Evolutionary conservation across 1,140 invertebrate genomes (phyloP).

Genomic region (Drosophila saltans): DNA sequence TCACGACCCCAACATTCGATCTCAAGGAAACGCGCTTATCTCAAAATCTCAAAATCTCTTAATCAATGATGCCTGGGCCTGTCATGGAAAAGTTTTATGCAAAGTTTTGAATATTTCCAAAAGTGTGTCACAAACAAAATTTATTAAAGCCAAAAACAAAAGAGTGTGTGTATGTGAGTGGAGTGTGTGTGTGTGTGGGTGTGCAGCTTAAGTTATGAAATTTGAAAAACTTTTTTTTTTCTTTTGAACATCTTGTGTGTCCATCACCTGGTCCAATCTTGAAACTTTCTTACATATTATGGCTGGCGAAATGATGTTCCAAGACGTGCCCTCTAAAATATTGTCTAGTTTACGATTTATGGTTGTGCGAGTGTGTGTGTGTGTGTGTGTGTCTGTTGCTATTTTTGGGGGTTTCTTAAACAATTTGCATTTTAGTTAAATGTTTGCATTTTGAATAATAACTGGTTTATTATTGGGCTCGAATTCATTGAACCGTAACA

Average conservation of each 20-base stretch:
- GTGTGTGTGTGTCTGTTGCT: constrained; percentile 8
- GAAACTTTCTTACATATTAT: constrained; percentile 23
- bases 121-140: constrained; percentile 52
- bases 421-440: constrained; percentile 54
- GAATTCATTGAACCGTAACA: constrained; percentile 51
- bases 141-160: constrained; percentile 25
- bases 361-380: background rate
- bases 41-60: background rate
- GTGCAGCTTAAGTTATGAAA: constrained; percentile 4
- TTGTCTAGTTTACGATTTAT: background rate
- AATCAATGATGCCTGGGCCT: constrained; percentile 13
- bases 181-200: constrained; percentile 21
- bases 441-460: constrained; percentile 63
- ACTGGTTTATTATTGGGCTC: constrained; percentile 58
- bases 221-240: constrained; percentile 2
- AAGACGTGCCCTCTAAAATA: constrained; percentile 17
- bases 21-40: constrained; percentile 3
- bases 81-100: constrained; percentile 58
- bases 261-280: background rate
- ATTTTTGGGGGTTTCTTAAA: constrained; percentile 29
- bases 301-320: background rate
- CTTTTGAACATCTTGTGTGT: background rate
- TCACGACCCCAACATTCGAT: background rate
- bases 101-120: constrained; percentile 28
- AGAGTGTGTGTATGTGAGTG: background rate